A percentile compares a stretch with the other conserved stretches of the same genome.
Evolutionary conservation across 2,113 vertebrate genomes (phyloP).

Genomic region (Pyxicephalus adspersus): DNA sequence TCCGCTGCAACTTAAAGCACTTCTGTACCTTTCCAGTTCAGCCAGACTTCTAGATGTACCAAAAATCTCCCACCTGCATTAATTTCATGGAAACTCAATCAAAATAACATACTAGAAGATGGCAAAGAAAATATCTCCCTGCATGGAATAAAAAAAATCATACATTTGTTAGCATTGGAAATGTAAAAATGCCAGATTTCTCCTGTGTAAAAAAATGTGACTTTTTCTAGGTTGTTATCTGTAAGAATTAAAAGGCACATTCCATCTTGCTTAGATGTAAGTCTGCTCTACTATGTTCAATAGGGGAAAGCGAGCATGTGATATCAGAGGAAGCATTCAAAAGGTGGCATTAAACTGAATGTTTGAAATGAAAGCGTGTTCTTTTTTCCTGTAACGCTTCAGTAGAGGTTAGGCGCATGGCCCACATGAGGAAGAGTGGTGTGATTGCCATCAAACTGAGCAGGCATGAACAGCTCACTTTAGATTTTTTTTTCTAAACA

Average conservation of each 20-base stretch:
- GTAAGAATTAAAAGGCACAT: constrained; percentile 56
- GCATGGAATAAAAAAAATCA: constrained; percentile 5
- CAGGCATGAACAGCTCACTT: constrained; percentile 61
- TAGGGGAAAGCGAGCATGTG: constrained; percentile 53
- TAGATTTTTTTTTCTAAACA: constrained; percentile 59
- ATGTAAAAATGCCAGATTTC: constrained; percentile 31
- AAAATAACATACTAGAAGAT: neutral
- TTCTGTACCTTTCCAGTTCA: no score
- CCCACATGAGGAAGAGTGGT: constrained; percentile 56
- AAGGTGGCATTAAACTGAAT: constrained; percentile 56
- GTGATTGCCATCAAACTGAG: constrained; percentile 65
- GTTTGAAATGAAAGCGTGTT: constrained; percentile 53
- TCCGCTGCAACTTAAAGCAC: no score
- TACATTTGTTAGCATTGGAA: constrained; percentile 14
- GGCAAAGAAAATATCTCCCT: neutral
- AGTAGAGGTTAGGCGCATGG: constrained; percentile 57
- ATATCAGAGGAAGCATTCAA: constrained; percentile 56
- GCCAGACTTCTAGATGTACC: no score
- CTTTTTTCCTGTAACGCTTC: constrained; percentile 53
- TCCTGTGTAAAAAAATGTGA: constrained; percentile 5
- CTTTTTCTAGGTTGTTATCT: constrained; percentile 50
- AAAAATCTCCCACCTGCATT: no score
- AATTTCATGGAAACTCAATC: neutral
- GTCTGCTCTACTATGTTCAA: constrained; percentile 54
- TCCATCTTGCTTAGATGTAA: constrained; percentile 56